A percentile compares a stretch with the other conserved stretches of the same genome.
phyloP scores from a whole-genome alignment of 2,797 vertebrate genomes.

The Pipistrellus pygmaeus region DNA sequence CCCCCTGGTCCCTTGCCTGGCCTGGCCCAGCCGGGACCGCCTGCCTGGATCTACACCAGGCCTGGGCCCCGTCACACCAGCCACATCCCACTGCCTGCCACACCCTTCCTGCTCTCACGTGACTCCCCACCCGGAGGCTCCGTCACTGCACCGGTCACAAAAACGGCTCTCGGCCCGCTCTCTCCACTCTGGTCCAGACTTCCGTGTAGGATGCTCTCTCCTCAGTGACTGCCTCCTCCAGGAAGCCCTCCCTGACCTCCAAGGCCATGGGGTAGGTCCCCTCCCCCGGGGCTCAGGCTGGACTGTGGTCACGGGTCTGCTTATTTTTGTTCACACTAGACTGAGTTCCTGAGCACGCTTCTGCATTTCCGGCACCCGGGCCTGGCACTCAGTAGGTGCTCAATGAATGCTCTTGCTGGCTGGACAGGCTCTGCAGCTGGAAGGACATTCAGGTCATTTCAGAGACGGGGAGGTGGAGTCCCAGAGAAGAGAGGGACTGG shows the following conservation, averaged over 20 bases:
- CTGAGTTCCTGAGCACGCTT: background rate
- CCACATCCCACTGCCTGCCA: fast-evolving
- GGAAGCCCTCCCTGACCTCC: background rate
- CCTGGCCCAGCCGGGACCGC: background rate
- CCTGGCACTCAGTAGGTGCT: background rate
- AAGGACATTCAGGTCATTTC: background rate
- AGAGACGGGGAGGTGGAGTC: background rate
- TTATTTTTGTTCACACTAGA: background rate
- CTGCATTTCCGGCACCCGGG: background rate
- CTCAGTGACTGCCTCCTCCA: background rate
- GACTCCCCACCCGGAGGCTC: fast-evolving
- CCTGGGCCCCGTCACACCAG: background rate
- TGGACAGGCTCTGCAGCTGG: background rate
- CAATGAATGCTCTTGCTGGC: background rate
- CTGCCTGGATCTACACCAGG: background rate
- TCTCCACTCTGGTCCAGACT: background rate
- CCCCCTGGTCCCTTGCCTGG: background rate
- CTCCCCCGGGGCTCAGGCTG: background rate
- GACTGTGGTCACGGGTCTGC: background rate
- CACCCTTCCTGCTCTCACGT: background rate
- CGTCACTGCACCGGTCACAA: too few species aligned
- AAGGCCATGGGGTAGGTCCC: background rate
- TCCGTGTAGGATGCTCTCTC: background rate
- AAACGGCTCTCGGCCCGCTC: background rate
- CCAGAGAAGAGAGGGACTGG: background rate